Evolutionary conservation across 2,888 invertebrate genomes (phyloP), one percentile per base, ranked within the genome.

Genomic region (Panzeria rudis): DNA sequence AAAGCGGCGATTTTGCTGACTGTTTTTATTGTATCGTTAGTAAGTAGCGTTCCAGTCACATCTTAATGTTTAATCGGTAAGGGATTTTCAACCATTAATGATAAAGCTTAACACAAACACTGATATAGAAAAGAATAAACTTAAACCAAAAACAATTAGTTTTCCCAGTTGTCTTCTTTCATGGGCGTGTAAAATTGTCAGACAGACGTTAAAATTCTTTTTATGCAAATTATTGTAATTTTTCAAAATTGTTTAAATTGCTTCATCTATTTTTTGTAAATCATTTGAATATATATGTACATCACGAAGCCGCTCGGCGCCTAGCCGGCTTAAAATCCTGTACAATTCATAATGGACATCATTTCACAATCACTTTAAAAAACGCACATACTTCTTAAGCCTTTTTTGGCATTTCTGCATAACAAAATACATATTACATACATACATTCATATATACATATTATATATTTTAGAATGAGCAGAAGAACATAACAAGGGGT

Each of bases 101-200:
- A 47, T 25, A 47, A 8, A 38, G 50, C 59, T 61, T 50, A 35
- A 69, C 23, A 32, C 9, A 59, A 41, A 23, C 44, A 47, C 15
- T 11, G 23, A 5, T 0, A 25, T 7, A 17, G n/a, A 15, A 47
- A 32, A 17, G 29, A 68, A 20, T 17, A 38, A 11, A 38, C 38
- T 64, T 32, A 20, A 59, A 52, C 35, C 66, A 61, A 23, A 17
- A 54, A 47, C 66, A 81, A 78, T 73, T 81, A 81, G 84, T 85
- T 85, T 84, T 82, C 64, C 78, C 73, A 78, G 62, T 59, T 85
- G 69, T 81, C 20, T 78, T 59, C 8, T n/a, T 59, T 47, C 25
- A 79, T 75, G 77, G 81, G 77, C 72, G 78, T 82, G 54, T 38
- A 20, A 82, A 76, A 73, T 54, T 79, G 29, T n/a, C 50, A 61